Evolutionary conservation across 2,888 invertebrate genomes (phyloP), one percentile per base, ranked within the genome.

Genomic region (Drosophila stalkeri): DNA sequence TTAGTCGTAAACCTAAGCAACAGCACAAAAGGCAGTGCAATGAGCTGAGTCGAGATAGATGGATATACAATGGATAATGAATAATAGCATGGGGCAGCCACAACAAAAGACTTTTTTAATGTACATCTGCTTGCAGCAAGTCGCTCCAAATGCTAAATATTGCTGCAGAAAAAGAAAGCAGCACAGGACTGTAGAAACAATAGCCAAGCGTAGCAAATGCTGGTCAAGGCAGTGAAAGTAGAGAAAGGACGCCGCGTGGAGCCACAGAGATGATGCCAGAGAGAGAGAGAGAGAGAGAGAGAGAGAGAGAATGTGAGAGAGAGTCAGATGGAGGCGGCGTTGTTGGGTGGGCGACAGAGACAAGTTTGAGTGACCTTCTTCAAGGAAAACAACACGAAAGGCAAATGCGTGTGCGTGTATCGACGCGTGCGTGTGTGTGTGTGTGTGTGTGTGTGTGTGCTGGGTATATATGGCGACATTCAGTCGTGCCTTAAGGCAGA

Each of bases 351-450:
- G 59, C n/a, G 16, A 31, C 49, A n/a, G 9, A 54, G 56, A 47
- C 44, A 51, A 33, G 65, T 71, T 68, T 66, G 72, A 62, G 72
- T 85, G 84, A 85, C 84, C 86, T 86, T 85, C 81, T 84, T 75
- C 81, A 84, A 86, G 84, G 84, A 82, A 83, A 75, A 73, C 80
- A 70, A 72, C 66, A 64, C 67, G 69, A 79, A 35, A 77, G 67
- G 49, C 69, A 33, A 59, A 27, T 52, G 77, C 55, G 55, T 57
- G 66, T 76, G 74, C 63, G 68, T 65, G 64, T 49, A 49, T 59
- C 31, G 35, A 33, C 44, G 23, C 44, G 41, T 33, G 64, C 3
- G 37, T 23, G 12, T 46, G 12, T 41, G 16, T 54, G 51, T 63
- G 18, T 31, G 54, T 56, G 37, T 23, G 11, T 35, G 35, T 20